A percentile compares a stretch with the other conserved stretches of the same genome.
Evolutionary conservation across 2,888 invertebrate species (phyloP).

Genomic region (Drosophila koepferae): DNA sequence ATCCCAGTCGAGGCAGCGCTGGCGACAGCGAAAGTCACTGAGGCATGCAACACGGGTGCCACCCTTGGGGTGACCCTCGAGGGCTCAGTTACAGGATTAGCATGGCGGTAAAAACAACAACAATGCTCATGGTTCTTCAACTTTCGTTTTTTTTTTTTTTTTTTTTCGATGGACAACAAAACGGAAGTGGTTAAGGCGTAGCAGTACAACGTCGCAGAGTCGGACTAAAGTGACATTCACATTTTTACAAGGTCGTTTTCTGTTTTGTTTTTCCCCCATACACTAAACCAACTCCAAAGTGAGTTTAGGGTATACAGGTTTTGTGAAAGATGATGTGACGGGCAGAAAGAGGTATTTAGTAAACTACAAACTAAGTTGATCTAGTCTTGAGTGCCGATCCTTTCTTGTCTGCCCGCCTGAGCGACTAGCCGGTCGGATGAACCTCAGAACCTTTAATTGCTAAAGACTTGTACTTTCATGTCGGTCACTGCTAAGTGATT

Average conservation of each 20-base stretch:
- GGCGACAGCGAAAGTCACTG: conserved; percentile 54
- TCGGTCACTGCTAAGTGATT: too few species aligned
- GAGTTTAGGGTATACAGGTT: background rate
- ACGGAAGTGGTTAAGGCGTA: conserved; percentile 46
- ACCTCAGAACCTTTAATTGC: too few species aligned
- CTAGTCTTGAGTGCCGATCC: background rate
- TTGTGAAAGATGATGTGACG: background rate
- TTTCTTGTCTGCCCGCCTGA: too few species aligned
- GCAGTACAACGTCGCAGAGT: conserved; percentile 15
- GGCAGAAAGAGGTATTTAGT: too few species aligned
- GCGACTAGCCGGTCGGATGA: too few species aligned
- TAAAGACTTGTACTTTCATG: too few species aligned
- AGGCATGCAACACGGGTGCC: conserved; percentile 44
- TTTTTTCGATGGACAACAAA: conserved; percentile 9
- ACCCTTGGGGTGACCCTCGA: conserved; percentile 35
- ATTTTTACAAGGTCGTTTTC: conserved; percentile 51
- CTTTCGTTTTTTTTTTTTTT: background rate
- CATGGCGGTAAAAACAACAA: conserved; percentile 52
- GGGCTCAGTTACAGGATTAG: conserved; percentile 73
- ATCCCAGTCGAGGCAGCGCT: conserved; percentile 49
- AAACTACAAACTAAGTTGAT: background rate
- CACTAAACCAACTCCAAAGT: background rate
- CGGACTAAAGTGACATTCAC: conserved; percentile 53
- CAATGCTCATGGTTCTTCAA: conserved; percentile 20
- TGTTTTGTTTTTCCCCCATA: background rate